phyloP scores from a whole-genome alignment of 2,797 vertebrate genomes.

The Pteropus rufus region DNA sequence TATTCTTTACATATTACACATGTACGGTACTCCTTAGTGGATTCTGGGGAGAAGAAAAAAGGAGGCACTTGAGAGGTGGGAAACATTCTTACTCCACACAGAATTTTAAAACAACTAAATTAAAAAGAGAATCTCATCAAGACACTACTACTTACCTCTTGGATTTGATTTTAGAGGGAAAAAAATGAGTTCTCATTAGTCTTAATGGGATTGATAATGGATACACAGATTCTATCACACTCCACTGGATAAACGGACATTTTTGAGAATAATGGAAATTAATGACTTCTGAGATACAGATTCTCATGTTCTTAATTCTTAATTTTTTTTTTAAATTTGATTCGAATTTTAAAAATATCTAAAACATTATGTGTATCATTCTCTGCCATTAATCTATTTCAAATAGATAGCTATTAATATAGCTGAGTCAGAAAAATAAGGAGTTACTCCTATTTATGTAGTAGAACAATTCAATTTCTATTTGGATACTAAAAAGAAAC shows the following conservation, averaged over 20 bases:
- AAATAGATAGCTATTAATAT: background rate
- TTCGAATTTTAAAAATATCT: background rate
- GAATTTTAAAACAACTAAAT: constrained; percentile 3
- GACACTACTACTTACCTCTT: background rate
- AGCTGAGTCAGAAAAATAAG: background rate
- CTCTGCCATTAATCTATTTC: background rate
- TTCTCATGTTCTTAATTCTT: background rate
- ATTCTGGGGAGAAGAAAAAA: background rate
- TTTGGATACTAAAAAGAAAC: background rate
- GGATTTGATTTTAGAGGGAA: background rate
- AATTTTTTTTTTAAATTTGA: background rate
- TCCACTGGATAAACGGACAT: background rate
- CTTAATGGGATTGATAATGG: background rate
- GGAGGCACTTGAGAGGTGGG: too few relatives aligned
- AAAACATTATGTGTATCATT: background rate
- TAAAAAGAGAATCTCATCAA: background rate
- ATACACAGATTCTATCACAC: background rate
- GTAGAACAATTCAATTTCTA: background rate
- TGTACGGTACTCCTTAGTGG: background rate
- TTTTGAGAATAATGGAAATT: constrained; percentile 16
- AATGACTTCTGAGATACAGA: constrained; percentile 28
- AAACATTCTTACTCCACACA: background rate
- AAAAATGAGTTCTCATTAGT: background rate
- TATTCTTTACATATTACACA: background rate
- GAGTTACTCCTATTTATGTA: background rate